A percentile compares a stretch with the other conserved stretches of the same genome.
phyloP scores from a whole-genome alignment of 92 coral and sea anemone species.

The Diadumene lineata region DNA sequence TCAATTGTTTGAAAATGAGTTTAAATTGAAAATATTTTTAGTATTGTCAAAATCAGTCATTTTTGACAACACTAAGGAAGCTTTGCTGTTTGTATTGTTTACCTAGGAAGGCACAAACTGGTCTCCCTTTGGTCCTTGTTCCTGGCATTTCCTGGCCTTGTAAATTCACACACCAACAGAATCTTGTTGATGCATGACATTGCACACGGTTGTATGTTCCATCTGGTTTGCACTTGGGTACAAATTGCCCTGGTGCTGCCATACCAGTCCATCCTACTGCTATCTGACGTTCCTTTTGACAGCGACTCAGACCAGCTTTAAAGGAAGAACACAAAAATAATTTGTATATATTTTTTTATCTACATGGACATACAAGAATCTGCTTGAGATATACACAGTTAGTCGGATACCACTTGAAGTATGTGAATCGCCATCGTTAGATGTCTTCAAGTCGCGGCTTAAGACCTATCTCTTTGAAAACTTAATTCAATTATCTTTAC shows the following conservation, averaged over 20 bases:
- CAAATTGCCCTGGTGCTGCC: conserved; percentile 64
- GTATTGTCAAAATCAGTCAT: neutral
- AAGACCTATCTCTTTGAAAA: too few species aligned
- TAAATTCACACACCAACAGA: conserved; percentile 87
- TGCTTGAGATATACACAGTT: too few species aligned
- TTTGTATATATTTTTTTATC: too few species aligned
- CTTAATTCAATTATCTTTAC: too few species aligned
- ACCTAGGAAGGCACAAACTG: conserved; percentile 71
- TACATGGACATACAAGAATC: too few species aligned
- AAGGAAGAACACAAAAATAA: neutral
- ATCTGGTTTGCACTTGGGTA: conserved; percentile 71
- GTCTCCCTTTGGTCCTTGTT: conserved; percentile 72
- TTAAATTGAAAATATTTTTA: too few species aligned
- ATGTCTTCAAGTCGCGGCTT: too few species aligned
- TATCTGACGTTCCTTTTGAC: conserved; percentile 75
- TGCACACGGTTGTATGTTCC: conserved; percentile 74
- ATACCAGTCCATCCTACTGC: conserved; percentile 73
- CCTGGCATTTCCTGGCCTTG: conserved; percentile 76
- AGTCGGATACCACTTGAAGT: too few species aligned
- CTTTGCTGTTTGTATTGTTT: conserved; percentile 2
- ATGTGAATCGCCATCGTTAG: too few species aligned
- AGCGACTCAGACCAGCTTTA: conserved; percentile 62
- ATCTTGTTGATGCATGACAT: conserved; percentile 56
- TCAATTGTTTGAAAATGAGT: too few species aligned
- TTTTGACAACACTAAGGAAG: neutral